These are phyloP conservation scores for Sturnira hondurensis DNA, from an alignment of 2,113 vertebrate genomes.

Conservation along the genomic window DNA sequence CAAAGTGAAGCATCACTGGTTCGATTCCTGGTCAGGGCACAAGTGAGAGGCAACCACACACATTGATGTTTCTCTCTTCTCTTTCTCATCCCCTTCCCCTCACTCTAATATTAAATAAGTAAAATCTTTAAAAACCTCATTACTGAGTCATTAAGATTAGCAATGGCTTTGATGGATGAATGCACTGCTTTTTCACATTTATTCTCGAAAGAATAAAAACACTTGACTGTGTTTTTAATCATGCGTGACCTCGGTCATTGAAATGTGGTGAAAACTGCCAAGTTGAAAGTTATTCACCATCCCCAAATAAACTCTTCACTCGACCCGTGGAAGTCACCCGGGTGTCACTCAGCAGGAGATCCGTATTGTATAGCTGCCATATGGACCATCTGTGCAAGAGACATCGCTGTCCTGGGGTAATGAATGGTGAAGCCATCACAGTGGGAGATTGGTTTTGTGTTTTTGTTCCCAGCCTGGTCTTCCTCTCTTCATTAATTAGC, in stretches of 20 bases:
- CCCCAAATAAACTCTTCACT: too few relatives aligned
- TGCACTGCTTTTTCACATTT: background rate
- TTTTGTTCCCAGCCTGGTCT: conserved; percentile 47
- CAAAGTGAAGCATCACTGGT: too few relatives aligned
- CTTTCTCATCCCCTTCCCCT: too few relatives aligned
- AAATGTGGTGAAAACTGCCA: conserved; percentile 38
- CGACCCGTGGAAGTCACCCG: too few relatives aligned
- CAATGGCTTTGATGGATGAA: background rate
- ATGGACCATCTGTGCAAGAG: background rate
- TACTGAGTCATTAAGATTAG: background rate
- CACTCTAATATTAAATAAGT: too few relatives aligned
- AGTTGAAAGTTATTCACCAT: conserved; percentile 40
- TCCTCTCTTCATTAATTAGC: conserved; percentile 56
- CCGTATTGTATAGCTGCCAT: too few relatives aligned
- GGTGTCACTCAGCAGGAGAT: too few relatives aligned
- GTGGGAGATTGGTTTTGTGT: conserved; percentile 28
- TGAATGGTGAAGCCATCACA: conserved; percentile 53
- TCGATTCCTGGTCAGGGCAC: too few relatives aligned
- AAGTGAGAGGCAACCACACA: too few relatives aligned
- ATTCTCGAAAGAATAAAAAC: background rate
- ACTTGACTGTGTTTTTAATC: background rate
- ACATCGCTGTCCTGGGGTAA: conserved; percentile 48
- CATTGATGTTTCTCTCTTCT: too few relatives aligned
- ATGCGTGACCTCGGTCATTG: background rate
- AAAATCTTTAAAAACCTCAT: background rate